A percentile compares a stretch with the other conserved stretches of the same genome.
phyloP scores from a whole-genome alignment of 2,888 invertebrate genomes.

The Entomobrya proxima region DNA sequence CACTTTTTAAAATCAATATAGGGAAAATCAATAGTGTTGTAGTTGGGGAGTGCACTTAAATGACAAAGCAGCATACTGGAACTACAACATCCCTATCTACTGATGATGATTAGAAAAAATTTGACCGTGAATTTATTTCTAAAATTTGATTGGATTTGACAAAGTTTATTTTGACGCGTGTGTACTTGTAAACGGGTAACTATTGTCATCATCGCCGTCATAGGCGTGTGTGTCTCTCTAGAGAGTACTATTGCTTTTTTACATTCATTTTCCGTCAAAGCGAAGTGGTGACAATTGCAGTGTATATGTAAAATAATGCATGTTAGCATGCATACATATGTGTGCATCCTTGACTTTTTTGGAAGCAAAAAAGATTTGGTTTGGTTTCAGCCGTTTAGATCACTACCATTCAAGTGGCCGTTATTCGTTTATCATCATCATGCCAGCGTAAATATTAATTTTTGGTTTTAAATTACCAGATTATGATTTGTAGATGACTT shows the following conservation, averaged over 20 bases:
- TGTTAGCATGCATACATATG: no score
- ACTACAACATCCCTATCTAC: no score
- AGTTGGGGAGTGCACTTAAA: no score
- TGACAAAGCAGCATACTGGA: no score
- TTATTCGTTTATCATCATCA: neutral
- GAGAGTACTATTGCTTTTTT: no score
- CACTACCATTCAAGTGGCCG: neutral
- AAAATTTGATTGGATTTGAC: conserved; percentile 3
- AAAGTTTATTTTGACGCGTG: neutral
- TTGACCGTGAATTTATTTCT: neutral
- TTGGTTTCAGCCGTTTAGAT: neutral
- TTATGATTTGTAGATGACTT: conserved; percentile 5
- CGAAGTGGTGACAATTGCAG: neutral
- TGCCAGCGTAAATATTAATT: conserved; percentile 15
- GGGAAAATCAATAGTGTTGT: no score
- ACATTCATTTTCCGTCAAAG: neutral
- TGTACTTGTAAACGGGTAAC: neutral
- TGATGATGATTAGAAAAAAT: neutral
- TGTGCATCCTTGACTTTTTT: conserved; percentile 3
- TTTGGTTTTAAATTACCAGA: neutral
- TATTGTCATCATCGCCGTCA: no score
- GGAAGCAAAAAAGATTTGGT: neutral
- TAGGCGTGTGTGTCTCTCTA: no score
- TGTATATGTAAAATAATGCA: no score
- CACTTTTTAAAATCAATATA: no score